These are phyloP conservation scores for Calosoma granatense DNA, from an alignment of 1,140 invertebrate species.

Conservation along the genomic window DNA sequence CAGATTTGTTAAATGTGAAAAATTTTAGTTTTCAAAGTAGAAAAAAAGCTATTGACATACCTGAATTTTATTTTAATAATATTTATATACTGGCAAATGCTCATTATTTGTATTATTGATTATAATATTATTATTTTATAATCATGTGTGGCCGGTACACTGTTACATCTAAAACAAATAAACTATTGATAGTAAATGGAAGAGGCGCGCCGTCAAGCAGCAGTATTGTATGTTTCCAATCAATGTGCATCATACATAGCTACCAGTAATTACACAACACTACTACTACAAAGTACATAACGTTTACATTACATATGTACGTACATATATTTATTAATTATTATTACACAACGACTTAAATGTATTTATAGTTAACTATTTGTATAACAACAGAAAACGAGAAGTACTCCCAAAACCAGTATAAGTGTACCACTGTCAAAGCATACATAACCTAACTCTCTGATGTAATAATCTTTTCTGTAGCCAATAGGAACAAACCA, in stretches of 20 bases:
- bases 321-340: too few species aligned
- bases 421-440: too few species aligned
- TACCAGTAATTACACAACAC: background rate
- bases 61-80: conserved; percentile 6
- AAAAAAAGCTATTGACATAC: background rate
- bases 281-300: background rate
- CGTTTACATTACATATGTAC: background rate
- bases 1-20: too few species aligned
- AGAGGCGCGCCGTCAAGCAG: background rate
- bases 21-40: background rate
- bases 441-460: too few species aligned
- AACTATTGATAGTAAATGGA: background rate
- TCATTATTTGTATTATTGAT: background rate
- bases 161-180: background rate
- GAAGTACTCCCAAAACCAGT: too few species aligned
- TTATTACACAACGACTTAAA: too few species aligned
- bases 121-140: background rate
- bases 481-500: too few species aligned
- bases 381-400: too few species aligned
- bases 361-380: too few species aligned
- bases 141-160: too few species aligned
- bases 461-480: too few species aligned
- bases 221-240: background rate
- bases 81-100: conserved; percentile 6
- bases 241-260: background rate